A percentile compares a stretch with the other conserved stretches of the same genome.
These are phyloP conservation scores for Coreius guichenoti DNA, from an alignment of 2,797 vertebrate genomes.

Conservation along the genomic window DNA sequence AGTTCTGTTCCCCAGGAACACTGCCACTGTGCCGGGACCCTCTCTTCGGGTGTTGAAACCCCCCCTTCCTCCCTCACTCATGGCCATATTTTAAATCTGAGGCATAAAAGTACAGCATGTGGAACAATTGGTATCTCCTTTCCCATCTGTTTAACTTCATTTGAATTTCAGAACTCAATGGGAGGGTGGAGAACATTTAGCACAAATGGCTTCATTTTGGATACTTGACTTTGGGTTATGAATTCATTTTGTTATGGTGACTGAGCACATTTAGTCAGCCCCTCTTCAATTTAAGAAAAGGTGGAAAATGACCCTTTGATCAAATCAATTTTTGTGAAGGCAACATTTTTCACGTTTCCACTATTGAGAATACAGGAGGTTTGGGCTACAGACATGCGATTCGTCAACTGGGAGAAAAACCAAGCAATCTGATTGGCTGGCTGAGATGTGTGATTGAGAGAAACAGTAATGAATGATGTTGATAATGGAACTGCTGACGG, in stretches of 20 bases:
- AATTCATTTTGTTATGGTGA: constrained; percentile 74
- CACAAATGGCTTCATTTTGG: constrained; percentile 73
- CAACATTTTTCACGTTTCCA: background rate
- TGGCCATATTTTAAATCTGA: constrained; percentile 72
- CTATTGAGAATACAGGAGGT: constrained; percentile 38
- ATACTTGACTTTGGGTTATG: constrained; percentile 77
- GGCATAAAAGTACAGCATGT: constrained; percentile 74
- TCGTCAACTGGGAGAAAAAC: constrained; percentile 65
- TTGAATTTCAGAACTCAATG: constrained; percentile 77
- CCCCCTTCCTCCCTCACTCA: constrained; percentile 55
- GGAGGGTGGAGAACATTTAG: constrained; percentile 62
- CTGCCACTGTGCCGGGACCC: constrained; percentile 51
- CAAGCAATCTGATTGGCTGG: constrained; percentile 32
- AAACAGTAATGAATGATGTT: constrained; percentile 53
- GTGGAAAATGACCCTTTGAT: constrained; percentile 25
- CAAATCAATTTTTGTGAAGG: background rate
- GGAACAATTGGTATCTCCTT: constrained; percentile 79
- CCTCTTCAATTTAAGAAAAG: constrained; percentile 18
- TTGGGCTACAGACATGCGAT: constrained; percentile 41
- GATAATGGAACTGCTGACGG: constrained; percentile 39
- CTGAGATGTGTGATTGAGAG: constrained; percentile 40
- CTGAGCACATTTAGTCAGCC: constrained; percentile 73
- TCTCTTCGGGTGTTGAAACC: constrained; percentile 44
- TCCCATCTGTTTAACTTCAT: constrained; percentile 82
- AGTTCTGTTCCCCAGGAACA: constrained; percentile 43